Evolutionary conservation across 1,140 invertebrate genomes (phyloP), one percentile per base, ranked within the genome.

Genomic region (Wasmannia auropunctata): DNA sequence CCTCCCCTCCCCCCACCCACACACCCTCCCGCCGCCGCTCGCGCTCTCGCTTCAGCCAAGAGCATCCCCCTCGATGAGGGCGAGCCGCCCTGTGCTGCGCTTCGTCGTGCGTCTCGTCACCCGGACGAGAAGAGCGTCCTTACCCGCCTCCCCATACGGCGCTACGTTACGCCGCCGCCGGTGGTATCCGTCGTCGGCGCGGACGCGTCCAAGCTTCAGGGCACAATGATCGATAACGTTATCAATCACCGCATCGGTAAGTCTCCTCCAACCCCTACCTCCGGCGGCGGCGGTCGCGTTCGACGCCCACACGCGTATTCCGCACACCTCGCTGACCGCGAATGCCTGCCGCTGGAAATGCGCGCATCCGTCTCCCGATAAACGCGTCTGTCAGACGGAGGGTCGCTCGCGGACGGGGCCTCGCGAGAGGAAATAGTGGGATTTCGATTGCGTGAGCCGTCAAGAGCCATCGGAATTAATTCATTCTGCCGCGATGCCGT

Each of bases 141-240:
- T 72, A 16, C 40, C 16, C 40, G 31, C 37, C 49, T 6, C 19
- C 34, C n/a, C 25, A 25, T 16, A 56, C 40, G 19, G 16, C 10
- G 40, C 40, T 31, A 43, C 19, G 31, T 31, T 34, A 37, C 49
- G 49, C 49, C 31, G 67, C n/a, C 51, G 43, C 49, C 37, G 76
- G 19, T 60, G 28, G 49, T 72, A 46, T 83, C 79, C 51, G 67
- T 83, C 51, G 67, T 83, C 79, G 51, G 46, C 79, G 14, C 46
- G 31, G 40, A 63, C 75, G 37, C 79, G 37, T 25, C 67, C 65
- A 46, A 72, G 65, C 65, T 56, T 58, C 51, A 46, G 11, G 51
- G 51, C 79, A 83, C 79, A 40, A 72, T 83, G 79, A 83, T 85
- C 81, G 81, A 85, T 85, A 85, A 77, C 31, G 72, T 85, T 76